phyloP scores from a whole-genome alignment of 2,113 vertebrate genomes.

The Apodemus sylvaticus region DNA sequence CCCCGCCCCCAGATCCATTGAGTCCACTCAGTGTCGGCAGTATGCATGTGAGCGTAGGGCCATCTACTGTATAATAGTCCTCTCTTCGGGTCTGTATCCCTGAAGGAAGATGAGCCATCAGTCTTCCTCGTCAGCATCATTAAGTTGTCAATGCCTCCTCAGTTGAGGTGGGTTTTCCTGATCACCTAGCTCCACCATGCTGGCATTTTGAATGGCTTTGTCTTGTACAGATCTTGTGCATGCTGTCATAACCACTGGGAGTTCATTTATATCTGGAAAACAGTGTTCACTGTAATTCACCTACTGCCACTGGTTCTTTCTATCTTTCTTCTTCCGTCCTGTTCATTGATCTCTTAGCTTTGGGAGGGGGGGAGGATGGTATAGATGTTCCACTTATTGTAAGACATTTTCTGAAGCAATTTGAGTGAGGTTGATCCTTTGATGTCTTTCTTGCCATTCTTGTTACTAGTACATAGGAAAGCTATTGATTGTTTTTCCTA shows the following conservation, averaged over 20 bases:
- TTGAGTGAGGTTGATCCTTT: not conserved
- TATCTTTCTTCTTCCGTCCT: not conserved
- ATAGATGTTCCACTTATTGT: not conserved
- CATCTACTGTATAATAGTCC: not conserved
- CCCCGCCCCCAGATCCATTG: not conserved
- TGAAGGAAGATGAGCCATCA: not conserved
- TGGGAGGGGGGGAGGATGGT: no score
- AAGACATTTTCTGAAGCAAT: not conserved
- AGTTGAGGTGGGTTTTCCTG: no score
- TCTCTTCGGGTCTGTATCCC: not conserved
- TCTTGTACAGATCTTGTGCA: not conserved
- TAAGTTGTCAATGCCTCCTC: not conserved
- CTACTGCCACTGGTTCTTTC: not conserved
- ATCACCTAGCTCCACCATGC: not conserved
- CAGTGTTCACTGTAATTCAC: not conserved
- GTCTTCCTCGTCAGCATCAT: not conserved
- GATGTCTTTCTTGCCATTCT: not conserved
- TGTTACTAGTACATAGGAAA: not conserved
- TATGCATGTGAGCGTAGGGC: no score
- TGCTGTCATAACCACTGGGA: not conserved
- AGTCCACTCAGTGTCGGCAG: not conserved
- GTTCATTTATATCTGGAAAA: not conserved
- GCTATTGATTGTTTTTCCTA: not conserved
- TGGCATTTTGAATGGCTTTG: not conserved
- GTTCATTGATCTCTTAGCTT: not conserved